Percentiles rank a stretch among this genome's conserved stretches.
Conservation (phyloP, 2,888 invertebrate species). For the Notodonta ziczac region DNA sequence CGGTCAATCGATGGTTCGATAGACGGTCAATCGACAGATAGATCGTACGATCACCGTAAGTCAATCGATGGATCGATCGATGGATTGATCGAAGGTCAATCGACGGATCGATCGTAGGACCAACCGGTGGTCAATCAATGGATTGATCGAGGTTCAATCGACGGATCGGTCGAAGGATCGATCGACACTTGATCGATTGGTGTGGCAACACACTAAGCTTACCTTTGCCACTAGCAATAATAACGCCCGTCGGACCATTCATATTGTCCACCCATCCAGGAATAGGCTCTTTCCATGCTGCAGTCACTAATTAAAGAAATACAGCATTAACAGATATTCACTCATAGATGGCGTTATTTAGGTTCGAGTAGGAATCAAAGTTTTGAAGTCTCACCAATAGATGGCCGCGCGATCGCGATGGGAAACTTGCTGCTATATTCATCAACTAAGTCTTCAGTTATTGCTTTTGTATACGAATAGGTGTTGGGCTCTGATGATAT, state of each 20-base stretch:
- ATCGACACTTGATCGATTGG: no score
- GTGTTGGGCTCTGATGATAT: conserved; percentile 94
- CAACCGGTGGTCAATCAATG: no score
- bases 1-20: no score
- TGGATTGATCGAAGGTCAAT: no score
- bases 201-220: conserved; percentile 8
- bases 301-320: conserved; percentile 86
- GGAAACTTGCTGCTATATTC: conserved; percentile 90
- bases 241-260: conserved; percentile 94
- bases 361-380: no score
- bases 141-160: no score
- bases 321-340: neutral
- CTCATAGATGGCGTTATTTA: no score
- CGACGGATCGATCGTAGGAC: no score
- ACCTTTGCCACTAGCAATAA: conserved; percentile 92
- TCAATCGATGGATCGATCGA: no score
- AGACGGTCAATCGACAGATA: no score
- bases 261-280: conserved; percentile 96
- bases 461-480: conserved; percentile 96
- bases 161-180: no score
- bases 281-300: conserved; percentile 90
- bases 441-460: conserved; percentile 93
- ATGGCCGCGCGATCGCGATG: conserved; percentile 94
- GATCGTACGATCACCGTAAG: no score
- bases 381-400: conserved; percentile 88